Evolutionary conservation across 2,113 vertebrate genomes (phyloP), one percentile per base, ranked within the genome.

Genomic region (Cyphomyrus plagiostoma): DNA sequence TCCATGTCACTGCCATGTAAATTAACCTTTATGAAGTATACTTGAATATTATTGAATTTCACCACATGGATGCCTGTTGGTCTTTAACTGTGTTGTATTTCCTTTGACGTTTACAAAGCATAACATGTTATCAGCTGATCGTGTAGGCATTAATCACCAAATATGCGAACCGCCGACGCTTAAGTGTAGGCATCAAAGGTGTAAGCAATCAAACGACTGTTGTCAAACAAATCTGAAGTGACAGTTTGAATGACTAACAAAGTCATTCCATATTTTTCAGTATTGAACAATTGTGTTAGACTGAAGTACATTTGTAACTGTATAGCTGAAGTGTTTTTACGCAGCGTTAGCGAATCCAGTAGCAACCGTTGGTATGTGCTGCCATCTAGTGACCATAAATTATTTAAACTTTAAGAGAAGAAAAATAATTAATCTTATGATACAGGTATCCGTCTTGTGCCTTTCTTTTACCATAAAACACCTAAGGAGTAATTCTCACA

Each of bases 351-450:
- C 74, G 6, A 42, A 80, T 80, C 35, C 30, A 42, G 13, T 80
- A 42, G 17, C 35, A 80, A 80, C 35, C 30, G 3, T 53, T 52
- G 11, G 45, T 82, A 45, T 82, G 8, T 89, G 23, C 88, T 89
- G 88, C 88, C 88, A 82, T 89, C 88, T 89, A 89, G 88, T 82
- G 88, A 89, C 35, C n/a, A 80, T 85, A 85, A 46, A n/a, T 49
- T 42, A 80, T 80, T 42, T 42, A 17, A 80, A 80, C 35, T 19
- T 80, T 42, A 42, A 80, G 39, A 80, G 74, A 19, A 80, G 4
- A 42, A 70, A 42, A 19, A 4, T 39, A 42, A 80, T 19, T 17
- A 42, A 42, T 80, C 30, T 80, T 42, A 30, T 3, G 62, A 30
- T 13, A 70, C n/a, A 13, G 26, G n/a, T 15, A 70, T 70, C 10